Conservation (phyloP, 2,113 vertebrate genomes). For the Scalopus aquaticus region DNA sequence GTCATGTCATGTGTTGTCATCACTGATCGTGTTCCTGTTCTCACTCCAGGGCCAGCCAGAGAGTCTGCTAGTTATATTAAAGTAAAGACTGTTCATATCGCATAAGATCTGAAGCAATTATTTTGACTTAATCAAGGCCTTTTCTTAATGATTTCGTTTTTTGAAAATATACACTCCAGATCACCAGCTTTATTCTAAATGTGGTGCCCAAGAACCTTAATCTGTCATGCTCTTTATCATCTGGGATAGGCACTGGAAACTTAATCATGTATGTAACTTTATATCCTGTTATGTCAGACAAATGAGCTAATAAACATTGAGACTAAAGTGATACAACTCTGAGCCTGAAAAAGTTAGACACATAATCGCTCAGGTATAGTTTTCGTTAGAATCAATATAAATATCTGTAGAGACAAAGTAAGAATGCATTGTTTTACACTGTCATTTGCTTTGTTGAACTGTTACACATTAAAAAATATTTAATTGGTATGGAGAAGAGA, state of each 20-base stretch:
- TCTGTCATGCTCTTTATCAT: neutral
- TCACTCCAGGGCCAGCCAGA: slow-evolving; percentile 84
- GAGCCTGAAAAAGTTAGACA: neutral
- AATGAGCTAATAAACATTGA: slow-evolving; percentile 11
- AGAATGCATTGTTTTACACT: neutral
- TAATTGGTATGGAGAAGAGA: neutral
- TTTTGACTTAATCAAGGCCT: slow-evolving; percentile 79
- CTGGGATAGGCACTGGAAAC: neutral
- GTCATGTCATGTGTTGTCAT: slow-evolving; percentile 85
- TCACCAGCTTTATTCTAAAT: neutral
- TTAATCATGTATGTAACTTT: neutral
- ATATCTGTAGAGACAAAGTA: neutral
- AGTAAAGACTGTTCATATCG: slow-evolving; percentile 27
- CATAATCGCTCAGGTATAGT: neutral
- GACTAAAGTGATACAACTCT: neutral
- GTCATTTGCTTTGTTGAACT: neutral
- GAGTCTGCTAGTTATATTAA: slow-evolving; percentile 80
- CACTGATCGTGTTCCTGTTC: slow-evolving; percentile 87
- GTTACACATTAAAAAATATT: neutral
- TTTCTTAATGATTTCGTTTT: slow-evolving; percentile 43
- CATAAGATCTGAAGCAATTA: slow-evolving; percentile 73
- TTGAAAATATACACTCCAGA: neutral
- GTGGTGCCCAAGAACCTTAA: neutral
- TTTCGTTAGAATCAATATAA: neutral
- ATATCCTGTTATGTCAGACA: neutral